These are phyloP conservation scores for Drosophila nikananu DNA, from an alignment of 1,140 invertebrate species.

Conservation along the genomic window DNA sequence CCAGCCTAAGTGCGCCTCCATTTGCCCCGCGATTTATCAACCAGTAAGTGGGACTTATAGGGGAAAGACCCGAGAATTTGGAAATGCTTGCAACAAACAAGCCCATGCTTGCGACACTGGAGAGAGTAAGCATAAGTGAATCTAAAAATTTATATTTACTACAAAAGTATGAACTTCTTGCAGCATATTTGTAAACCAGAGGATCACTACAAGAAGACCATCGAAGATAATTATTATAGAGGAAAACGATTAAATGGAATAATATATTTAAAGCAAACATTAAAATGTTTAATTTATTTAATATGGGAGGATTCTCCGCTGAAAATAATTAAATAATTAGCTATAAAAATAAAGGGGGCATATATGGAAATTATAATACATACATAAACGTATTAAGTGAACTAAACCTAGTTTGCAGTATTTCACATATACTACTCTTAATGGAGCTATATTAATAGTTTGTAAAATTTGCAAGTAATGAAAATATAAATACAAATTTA, in stretches of 20 bases:
- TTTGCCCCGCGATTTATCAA: constrained; percentile 27
- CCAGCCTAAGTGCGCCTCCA: constrained; percentile 22
- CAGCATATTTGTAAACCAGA: background rate
- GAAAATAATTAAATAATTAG: no score
- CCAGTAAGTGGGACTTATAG: constrained; percentile 42
- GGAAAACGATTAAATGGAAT: background rate
- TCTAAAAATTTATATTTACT: background rate
- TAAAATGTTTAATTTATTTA: background rate
- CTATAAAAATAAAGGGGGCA: no score
- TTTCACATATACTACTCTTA: no score
- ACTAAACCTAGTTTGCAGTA: no score
- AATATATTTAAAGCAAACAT: background rate
- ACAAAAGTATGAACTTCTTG: background rate
- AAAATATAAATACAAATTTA: no score
- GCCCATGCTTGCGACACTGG: constrained; percentile 23
- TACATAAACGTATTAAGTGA: no score
- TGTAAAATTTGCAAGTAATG: no score
- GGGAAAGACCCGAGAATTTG: constrained; percentile 32
- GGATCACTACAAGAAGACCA: background rate
- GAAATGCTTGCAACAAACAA: constrained; percentile 37
- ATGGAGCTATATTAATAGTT: no score
- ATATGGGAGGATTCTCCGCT: background rate
- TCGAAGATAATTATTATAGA: no score
- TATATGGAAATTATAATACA: no score
- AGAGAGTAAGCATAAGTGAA: constrained; percentile 17